Conservation (phyloP, 2,113 vertebrate species). For the Nothobranchius furzeri region DNA sequence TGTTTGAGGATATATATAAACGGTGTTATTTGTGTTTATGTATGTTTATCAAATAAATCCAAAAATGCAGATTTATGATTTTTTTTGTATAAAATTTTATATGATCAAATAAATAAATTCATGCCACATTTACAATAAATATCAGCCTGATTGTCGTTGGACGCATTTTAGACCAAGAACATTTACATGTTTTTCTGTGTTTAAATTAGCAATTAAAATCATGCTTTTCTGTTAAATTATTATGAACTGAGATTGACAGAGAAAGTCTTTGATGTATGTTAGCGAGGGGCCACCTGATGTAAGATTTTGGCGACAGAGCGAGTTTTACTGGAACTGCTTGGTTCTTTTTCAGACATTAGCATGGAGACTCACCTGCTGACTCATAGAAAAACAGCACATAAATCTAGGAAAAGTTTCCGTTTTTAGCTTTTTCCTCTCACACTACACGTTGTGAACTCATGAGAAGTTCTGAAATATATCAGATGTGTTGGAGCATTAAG, state of each 20-base stretch:
- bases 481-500: background rate
- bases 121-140: too few species aligned
- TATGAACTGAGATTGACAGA: conserved; percentile 36
- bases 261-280: conserved; percentile 48
- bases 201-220: too few species aligned
- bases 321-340: conserved; percentile 57
- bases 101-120: too few species aligned
- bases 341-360: conserved; percentile 36
- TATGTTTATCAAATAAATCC: too few species aligned
- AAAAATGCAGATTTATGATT: too few species aligned
- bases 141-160: too few species aligned
- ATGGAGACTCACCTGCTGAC: conserved; percentile 59
- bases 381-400: conserved; percentile 36
- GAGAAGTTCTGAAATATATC: background rate
- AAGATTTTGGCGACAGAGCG: conserved; percentile 5
- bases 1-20: too few species aligned
- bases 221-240: conserved; percentile 6
- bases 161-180: too few species aligned
- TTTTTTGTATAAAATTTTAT: too few species aligned
- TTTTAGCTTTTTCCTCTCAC: background rate
- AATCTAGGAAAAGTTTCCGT: conserved; percentile 5
- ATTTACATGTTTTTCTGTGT: too few species aligned
- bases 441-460: background rate
- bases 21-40: too few species aligned
- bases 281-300: conserved; percentile 59